A percentile compares a stretch with the other conserved stretches of the same genome.
These are phyloP conservation scores for Listronotus bonariensis DNA, from an alignment of 1,140 invertebrate genomes.

Conservation along the genomic window DNA sequence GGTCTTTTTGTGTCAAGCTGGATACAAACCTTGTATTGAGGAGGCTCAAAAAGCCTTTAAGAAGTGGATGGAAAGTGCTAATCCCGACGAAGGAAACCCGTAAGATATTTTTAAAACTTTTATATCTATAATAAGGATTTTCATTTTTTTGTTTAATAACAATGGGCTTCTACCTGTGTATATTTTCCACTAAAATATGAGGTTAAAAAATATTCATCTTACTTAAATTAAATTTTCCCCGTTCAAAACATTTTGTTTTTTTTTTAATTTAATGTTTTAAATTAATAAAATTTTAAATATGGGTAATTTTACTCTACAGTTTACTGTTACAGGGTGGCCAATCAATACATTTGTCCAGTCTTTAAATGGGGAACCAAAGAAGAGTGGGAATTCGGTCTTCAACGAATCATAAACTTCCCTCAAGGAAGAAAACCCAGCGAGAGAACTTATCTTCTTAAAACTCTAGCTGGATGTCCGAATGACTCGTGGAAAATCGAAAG, in stretches of 20 bases:
- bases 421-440: conserved; percentile 68
- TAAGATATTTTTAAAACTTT: conserved; percentile 60
- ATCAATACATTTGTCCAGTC: conserved; percentile 75
- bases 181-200: no score
- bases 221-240: no score
- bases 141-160: no score
- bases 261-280: no score
- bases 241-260: no score
- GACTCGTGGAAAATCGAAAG: conserved; percentile 69
- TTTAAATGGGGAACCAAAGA: conserved; percentile 76
- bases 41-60: conserved; percentile 68
- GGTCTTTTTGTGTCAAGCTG: conserved; percentile 71
- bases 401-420: conserved; percentile 74
- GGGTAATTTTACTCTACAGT: no score
- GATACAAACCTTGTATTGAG: conserved; percentile 71
- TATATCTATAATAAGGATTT: no score
- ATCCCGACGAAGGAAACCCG: conserved; percentile 75
- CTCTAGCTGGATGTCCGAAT: conserved; percentile 73
- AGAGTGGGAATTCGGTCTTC: conserved; percentile 78
- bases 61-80: conserved; percentile 68
- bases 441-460: conserved; percentile 74
- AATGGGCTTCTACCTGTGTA: no score
- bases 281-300: no score
- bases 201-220: no score
- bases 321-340: conserved; percentile 66